Base-by-base conservation (phyloP, 2,113 vertebrate species). In the Trematocara zebra region DNA sequence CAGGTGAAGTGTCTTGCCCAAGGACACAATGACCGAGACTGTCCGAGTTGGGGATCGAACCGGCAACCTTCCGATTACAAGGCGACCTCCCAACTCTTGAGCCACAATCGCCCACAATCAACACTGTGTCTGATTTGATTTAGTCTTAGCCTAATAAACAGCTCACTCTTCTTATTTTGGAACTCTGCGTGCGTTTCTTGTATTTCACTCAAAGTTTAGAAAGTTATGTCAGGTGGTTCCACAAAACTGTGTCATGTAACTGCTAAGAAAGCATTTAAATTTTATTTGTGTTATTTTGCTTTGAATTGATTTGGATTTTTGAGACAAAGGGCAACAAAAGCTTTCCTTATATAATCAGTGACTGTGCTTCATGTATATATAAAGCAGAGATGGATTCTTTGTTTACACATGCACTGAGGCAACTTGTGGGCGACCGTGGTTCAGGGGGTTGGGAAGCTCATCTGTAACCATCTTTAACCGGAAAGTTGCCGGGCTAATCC, bases 241-340 rank as follows among this genome's bases (percentile, higher is more conserved):
- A 61, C 31, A 61, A n/a, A 61, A 35, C 31, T 61, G 17, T 61
- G 57, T 61, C 17, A 61, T 35, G 57, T 61, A 35, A 35, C 57
- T 61, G 17, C 57, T 61, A 61, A 61, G 57, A 11, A 35, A 69
- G 35, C 0, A 3, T 69, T 40, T 20, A 59, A 61, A 5, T 61
- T 33, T 61, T 61, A 35, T 61, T 61, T 61, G 57, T 61, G 31
- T 35, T 61, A n/a, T 61, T 4, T 35, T 61, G 17, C 57, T 61
- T 61, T 61, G 57, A 18, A 59, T 2, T 59, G 15, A 35, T 35
- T 61, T 18, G 15, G 28, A 61, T 61, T 35, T 61, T 61, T 61
- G 17, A 61, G 17, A 61, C 31, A 61, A 61, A 61, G 17, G 57
- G 17, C 57, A 61, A 67, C 64, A 69, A 42, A 69, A 69, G 1